Base-by-base conservation (phyloP, 37 sponge, comb jelly and placozoan species). In the Tethya wilhelma region DNA sequence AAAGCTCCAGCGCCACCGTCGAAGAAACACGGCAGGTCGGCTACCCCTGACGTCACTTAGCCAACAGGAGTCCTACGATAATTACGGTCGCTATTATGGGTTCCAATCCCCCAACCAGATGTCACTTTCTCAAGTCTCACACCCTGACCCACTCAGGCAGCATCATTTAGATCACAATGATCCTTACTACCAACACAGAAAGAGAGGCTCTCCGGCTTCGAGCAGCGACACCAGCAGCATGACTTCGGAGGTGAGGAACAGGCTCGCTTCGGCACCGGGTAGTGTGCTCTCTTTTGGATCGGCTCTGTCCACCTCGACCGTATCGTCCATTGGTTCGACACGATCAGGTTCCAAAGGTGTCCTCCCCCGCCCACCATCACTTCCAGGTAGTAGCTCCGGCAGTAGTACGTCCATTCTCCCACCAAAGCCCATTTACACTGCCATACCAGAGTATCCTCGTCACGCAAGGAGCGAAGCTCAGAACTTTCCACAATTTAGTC, bases 191-290 rank as follows among this genome's bases (percentile, higher is more conserved):
- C 63, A 25, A 42, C 41, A 53, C 8, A 58, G 71, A 37, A 74
- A 86, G 63, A 71, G 57, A 14, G 77, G 79, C 6, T 85, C 87
- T 0, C 87, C 85, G 30, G 77, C 86, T 6, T 92, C 93, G 12
- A 92, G 93, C 73, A 90, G 90, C 53, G 93, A 87, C 33, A 80
- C 79, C 8, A 84, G 84, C 55, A 92, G 93, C 58, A 43, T 74
- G 25, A 33, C 85, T 2, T 87, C 84, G 4, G 73, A 70, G 56
- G 88, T 84, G 22, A 62, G 44, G 11, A 64, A 80, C 44, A 41
- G 89, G 4, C 73, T 92, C 1, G 73, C 74, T 26, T 92, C 93
- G 11, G 93, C 83, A 1, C 93, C 93, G 25, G 93, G 80, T 6
- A 92, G 93, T 43, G 74, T 77, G n/a, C 58, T 81, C 1, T 92